A percentile compares a stretch with the other conserved stretches of the same genome.
phyloP scores from a whole-genome alignment of 1,140 invertebrate species.

The Ostrea denselamellosa region DNA sequence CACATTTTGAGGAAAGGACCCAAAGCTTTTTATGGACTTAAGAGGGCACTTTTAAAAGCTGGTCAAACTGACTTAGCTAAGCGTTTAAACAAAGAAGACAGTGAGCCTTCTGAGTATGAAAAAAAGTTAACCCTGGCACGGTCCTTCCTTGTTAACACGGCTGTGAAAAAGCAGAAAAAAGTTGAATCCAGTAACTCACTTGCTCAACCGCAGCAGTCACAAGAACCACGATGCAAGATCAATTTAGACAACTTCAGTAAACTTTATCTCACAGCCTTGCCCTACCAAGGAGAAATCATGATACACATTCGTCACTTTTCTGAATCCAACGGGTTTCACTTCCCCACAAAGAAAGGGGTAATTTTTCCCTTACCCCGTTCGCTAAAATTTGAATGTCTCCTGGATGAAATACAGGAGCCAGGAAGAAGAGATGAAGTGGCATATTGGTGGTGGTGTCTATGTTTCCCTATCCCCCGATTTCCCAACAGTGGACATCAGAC shows the following conservation, averaged over 20 bases:
- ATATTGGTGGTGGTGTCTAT: no score
- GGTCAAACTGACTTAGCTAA: background rate
- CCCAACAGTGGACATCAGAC: constrained; percentile 42
- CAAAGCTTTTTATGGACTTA: background rate
- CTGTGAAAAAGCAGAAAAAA: background rate
- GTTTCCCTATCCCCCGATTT: no score
- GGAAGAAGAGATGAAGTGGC: constrained; percentile 40
- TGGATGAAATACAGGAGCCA: background rate
- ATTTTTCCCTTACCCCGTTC: no score
- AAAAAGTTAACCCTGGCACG: background rate
- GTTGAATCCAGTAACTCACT: background rate
- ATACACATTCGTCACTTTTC: constrained; percentile 45
- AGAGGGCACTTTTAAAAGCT: background rate
- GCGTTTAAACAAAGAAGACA: background rate
- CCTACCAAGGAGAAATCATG: no score
- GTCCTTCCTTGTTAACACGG: background rate
- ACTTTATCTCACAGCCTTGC: constrained; percentile 14
- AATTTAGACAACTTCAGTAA: background rate
- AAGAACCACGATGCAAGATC: constrained; percentile 1
- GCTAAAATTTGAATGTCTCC: constrained; percentile 35
- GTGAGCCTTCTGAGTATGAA: no score
- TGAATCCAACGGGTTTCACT: background rate
- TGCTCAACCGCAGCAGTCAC: background rate
- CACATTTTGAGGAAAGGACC: background rate
- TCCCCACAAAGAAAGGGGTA: constrained; percentile 48